Percentiles rank a stretch among this genome's conserved stretches.
These are phyloP conservation scores for Blennius ocellaris DNA, from an alignment of 2,113 vertebrate genomes.

Conservation along the genomic window DNA sequence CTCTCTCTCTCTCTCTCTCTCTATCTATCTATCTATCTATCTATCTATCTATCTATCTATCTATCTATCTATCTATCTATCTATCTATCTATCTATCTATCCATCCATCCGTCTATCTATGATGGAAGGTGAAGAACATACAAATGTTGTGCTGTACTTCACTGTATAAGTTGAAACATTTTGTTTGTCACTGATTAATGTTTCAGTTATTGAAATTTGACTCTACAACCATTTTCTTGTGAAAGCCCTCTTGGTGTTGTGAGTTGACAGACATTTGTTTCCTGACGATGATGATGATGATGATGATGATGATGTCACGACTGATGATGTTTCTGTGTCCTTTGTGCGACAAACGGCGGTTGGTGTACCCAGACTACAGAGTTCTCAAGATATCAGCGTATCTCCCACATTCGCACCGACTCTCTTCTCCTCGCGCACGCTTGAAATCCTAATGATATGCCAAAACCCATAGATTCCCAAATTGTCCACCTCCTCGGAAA, in stretches of 20 bases:
- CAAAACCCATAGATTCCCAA: constrained; percentile 45
- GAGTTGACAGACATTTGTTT: constrained; percentile 75
- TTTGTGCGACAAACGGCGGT: constrained; percentile 70
- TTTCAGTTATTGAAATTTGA: constrained; percentile 68
- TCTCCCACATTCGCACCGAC: constrained; percentile 58
- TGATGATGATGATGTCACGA: constrained; percentile 55
- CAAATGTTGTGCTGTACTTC: constrained; percentile 47
- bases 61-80: constrained; percentile 49
- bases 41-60: constrained; percentile 55
- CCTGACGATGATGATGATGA: constrained; percentile 53
- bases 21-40: constrained; percentile 53
- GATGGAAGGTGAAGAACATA: constrained; percentile 49
- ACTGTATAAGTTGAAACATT: constrained; percentile 54
- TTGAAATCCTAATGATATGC: constrained; percentile 46
- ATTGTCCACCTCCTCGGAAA: constrained; percentile 51
- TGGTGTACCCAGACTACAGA: constrained; percentile 58
- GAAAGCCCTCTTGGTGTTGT: constrained; percentile 77
- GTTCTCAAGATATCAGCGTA: constrained; percentile 51
- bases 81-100: constrained; percentile 71
- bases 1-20: constrained; percentile 55
- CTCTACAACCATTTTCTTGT: constrained; percentile 69
- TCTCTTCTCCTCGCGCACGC: constrained; percentile 48
- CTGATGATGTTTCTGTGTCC: constrained; percentile 72
- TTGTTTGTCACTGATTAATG: constrained; percentile 64
- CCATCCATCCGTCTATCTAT: constrained; percentile 59